A percentile compares a stretch with the other conserved stretches of the same genome.
These are phyloP conservation scores for Enteromius unitaeniatus DNA, from an alignment of 2,797 vertebrate genomes.

Conservation along the genomic window DNA sequence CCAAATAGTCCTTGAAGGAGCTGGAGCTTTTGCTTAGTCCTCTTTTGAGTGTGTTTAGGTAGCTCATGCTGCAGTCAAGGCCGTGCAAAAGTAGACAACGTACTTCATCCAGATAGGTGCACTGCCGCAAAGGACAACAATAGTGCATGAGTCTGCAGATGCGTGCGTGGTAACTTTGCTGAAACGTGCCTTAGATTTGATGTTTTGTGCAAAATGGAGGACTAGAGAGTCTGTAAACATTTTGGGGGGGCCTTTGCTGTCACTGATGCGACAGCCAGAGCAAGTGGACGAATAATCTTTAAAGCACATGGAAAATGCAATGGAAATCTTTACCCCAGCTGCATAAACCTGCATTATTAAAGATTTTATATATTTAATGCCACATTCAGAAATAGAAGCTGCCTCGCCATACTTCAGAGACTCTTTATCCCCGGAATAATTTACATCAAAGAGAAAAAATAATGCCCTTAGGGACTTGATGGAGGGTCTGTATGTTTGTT, in stretches of 20 bases:
- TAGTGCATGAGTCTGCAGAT: slow-evolving; percentile 49
- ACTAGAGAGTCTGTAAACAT: slow-evolving; percentile 40
- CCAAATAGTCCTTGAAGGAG: slow-evolving; percentile 25
- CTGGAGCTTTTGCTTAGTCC: slow-evolving; percentile 30
- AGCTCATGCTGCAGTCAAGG: slow-evolving; percentile 34
- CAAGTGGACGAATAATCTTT: slow-evolving; percentile 48
- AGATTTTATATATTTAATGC: slow-evolving; percentile 52
- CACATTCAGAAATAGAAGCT: slow-evolving; percentile 39
- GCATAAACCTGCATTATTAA: slow-evolving; percentile 54
- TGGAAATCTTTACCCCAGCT: slow-evolving; percentile 39
- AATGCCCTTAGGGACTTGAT: slow-evolving; percentile 50
- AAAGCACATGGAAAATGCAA: slow-evolving; percentile 32
- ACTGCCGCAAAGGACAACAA: slow-evolving; percentile 34
- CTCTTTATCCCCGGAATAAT: slow-evolving; percentile 48
- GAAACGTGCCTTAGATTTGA: slow-evolving; percentile 33
- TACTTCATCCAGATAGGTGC: slow-evolving; percentile 10
- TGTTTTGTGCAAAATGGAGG: slow-evolving; percentile 43
- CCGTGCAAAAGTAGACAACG: slow-evolving; percentile 17
- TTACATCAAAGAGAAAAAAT: slow-evolving; percentile 56
- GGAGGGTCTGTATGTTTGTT: slow-evolving; percentile 56
- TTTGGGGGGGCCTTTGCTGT: slow-evolving; percentile 34
- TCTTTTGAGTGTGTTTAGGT: slow-evolving; percentile 28
- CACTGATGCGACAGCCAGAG: slow-evolving; percentile 23
- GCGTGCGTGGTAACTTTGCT: slow-evolving; percentile 45
- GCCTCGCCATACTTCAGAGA: slow-evolving; percentile 17